Evolutionary conservation across 2,888 invertebrate species (phyloP).

Genomic region (Scaptodrosophila latifasciaeformis): DNA sequence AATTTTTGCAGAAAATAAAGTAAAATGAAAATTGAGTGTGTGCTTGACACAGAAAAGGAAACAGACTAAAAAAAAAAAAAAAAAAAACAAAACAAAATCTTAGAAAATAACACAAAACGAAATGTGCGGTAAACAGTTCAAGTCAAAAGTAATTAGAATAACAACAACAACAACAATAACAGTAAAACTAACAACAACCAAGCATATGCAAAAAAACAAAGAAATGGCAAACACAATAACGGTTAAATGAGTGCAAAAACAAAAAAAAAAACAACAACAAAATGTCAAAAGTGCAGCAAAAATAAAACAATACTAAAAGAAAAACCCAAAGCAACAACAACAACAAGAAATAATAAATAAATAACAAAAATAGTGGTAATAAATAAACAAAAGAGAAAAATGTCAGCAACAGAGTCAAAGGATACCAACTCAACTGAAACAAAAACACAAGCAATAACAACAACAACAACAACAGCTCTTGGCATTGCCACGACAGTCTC

Average conservation of each 20-base stretch:
- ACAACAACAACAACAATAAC: background rate
- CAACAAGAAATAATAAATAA: slow-evolving; percentile 4
- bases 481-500: background rate
- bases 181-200: background rate
- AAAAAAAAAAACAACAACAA: slow-evolving; percentile 1
- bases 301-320: slow-evolving; percentile 3
- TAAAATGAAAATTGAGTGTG: background rate
- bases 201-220: background rate
- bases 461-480: slow-evolving; percentile 10
- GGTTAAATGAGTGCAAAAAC: background rate
- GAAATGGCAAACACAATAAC: background rate
- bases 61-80: background rate
- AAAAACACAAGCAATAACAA: slow-evolving; percentile 14
- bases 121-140: slow-evolving; percentile 18
- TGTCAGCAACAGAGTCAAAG: slow-evolving; percentile 10
- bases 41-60: background rate
- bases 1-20: slow-evolving; percentile 8
- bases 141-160: slow-evolving; percentile 3
- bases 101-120: slow-evolving; percentile 4
- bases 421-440: too few relatives aligned
- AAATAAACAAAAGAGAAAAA: slow-evolving; percentile 2
- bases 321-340: slow-evolving; percentile 1
- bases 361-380: background rate
- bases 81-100: background rate
- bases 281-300: slow-evolving; percentile 7